A percentile compares a stretch with the other conserved stretches of the same genome.
phyloP scores from a whole-genome alignment of 2,888 invertebrate species.

The Agonopterix alstromeriana region DNA sequence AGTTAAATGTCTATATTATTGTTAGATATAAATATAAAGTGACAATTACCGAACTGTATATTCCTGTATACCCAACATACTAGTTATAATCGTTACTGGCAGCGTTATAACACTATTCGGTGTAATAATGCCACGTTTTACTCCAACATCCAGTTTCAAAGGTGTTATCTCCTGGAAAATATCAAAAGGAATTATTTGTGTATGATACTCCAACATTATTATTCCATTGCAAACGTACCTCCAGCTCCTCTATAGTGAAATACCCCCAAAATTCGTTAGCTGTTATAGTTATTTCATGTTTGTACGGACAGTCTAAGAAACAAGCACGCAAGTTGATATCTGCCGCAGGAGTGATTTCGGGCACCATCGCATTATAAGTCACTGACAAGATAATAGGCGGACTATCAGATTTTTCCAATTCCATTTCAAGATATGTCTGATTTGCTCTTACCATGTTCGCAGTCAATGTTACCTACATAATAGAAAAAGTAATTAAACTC shows the following conservation, averaged over 20 bases:
- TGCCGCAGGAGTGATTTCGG: conserved; percentile 61
- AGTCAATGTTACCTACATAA: conserved; percentile 69
- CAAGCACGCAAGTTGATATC: conserved; percentile 75
- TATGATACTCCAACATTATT: background rate
- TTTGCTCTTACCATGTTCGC: conserved; percentile 70
- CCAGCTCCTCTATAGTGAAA: conserved; percentile 47
- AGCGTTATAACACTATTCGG: conserved; percentile 59
- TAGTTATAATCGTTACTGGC: conserved; percentile 59
- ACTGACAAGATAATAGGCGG: conserved; percentile 72
- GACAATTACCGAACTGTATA: conserved; percentile 39
- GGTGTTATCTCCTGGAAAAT: conserved; percentile 29
- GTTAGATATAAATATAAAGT: no score
- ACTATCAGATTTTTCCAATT: conserved; percentile 76
- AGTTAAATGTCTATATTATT: no score
- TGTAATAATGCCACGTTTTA: conserved; percentile 57
- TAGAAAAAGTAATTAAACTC: background rate
- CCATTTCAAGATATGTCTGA: conserved; percentile 64
- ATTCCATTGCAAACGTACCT: conserved; percentile 29
- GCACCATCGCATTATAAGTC: conserved; percentile 65
- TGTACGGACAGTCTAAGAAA: conserved; percentile 76
- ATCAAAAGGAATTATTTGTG: background rate
- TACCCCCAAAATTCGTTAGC: conserved; percentile 70
- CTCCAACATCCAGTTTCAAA: conserved; percentile 36
- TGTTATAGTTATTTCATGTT: conserved; percentile 56
- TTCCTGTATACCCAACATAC: conserved; percentile 60